phyloP scores from a whole-genome alignment of 2,888 invertebrate species.

The Gastracanthus pulcherrimus region DNA sequence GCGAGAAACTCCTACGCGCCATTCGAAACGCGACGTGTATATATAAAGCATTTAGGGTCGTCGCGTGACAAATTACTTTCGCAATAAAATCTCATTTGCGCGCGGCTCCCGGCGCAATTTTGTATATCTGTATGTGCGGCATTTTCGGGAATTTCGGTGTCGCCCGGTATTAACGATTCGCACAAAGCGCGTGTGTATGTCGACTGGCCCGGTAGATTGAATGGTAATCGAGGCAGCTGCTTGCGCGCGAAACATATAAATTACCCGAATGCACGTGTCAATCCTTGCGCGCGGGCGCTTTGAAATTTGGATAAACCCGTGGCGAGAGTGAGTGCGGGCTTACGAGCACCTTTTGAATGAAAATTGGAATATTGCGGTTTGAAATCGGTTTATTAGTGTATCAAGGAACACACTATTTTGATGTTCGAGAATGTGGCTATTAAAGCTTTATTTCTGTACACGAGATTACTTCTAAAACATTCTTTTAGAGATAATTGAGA shows the following conservation, averaged over 20 bases:
- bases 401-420: too few relatives aligned
- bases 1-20: neutral
- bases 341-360: neutral
- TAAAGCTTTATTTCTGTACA: too few relatives aligned
- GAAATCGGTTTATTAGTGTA: too few relatives aligned
- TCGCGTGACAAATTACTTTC: slow-evolving; percentile 30
- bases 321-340: neutral
- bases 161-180: neutral
- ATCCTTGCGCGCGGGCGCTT: neutral
- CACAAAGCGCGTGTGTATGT: neutral
- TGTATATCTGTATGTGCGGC: neutral
- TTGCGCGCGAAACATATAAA: slow-evolving; percentile 38
- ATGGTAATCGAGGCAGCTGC: slow-evolving; percentile 26
- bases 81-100: slow-evolving; percentile 29
- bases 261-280: slow-evolving; percentile 12
- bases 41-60: neutral
- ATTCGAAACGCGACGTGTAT: neutral
- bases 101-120: neutral
- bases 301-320: neutral
- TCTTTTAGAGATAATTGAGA: too few relatives aligned
- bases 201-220: slow-evolving; percentile 17
- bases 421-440: too few relatives aligned
- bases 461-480: too few relatives aligned
- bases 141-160: slow-evolving; percentile 4
- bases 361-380: too few relatives aligned